phyloP scores from a whole-genome alignment of 2,888 invertebrate species.

The Flexamia atlantica region DNA sequence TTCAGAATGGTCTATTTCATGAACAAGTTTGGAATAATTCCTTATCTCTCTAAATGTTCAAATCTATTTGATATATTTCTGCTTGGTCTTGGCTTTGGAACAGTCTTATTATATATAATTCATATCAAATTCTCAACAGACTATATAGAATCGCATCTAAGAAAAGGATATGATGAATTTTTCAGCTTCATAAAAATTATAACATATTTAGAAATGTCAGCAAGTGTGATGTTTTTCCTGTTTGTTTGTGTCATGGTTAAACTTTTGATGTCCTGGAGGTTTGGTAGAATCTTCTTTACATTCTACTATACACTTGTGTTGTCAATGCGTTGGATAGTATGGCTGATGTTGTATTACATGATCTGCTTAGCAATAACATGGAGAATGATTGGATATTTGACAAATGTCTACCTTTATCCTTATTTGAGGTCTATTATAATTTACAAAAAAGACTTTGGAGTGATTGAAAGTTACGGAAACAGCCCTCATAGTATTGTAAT shows the following conservation, averaged over 20 bases:
- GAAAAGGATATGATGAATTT: neutral
- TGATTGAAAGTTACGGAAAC: neutral
- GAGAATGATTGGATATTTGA: neutral
- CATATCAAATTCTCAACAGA: neutral
- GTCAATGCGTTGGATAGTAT: neutral
- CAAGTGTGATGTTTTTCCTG: neutral
- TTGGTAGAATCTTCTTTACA: neutral
- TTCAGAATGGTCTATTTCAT: neutral
- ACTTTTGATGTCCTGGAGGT: neutral
- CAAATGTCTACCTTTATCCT: neutral
- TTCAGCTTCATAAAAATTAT: conserved; percentile 11
- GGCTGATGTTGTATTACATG: neutral
- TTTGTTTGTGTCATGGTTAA: neutral
- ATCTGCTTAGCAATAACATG: neutral
- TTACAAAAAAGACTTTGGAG: neutral
- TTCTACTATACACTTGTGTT: neutral
- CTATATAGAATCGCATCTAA: neutral
- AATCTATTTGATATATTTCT: neutral
- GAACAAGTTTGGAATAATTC: neutral
- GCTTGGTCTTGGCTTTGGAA: neutral
- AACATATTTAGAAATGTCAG: neutral
- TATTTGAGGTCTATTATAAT: neutral
- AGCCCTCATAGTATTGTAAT: neutral
- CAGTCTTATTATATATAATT: neutral
- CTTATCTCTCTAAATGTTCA: neutral